Base-by-base conservation (phyloP, 2,797 vertebrate genomes). In the Fundulus diaphanus region DNA sequence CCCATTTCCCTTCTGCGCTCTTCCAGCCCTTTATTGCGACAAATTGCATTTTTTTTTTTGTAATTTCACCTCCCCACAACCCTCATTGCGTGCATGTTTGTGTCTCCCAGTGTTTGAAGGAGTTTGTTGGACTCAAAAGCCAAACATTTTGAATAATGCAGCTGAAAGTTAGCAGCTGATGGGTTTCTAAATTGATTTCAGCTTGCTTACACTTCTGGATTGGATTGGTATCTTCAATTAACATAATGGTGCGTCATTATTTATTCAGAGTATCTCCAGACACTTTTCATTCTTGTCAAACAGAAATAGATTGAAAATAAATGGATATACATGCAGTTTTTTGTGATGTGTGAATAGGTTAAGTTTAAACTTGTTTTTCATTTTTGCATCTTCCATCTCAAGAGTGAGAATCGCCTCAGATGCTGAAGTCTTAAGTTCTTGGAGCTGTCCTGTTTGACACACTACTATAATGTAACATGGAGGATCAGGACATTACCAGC, bases 1-100 rank as follows among this genome's bases (percentile, higher is more conserved):
- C 91, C 92, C 85, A 87, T 94, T 83, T 90, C 80, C 86, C 86
- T 92, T 88, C 93, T 90, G 91, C 86, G 85, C 92, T 93, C 81
- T 65, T 90, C 88, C 85, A 48, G 94, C 90, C 91, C 52, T 87
- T 90, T 87, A 83, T 94, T 88, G 82, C 86, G 87, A 83, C 87
- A 90, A 92, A 93, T 91, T 82, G 81, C 74, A 3, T 80, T 85
- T 82, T 54, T 80, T 83, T 84, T 68, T 80, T 74, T 51, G 46
- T 74, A 68, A 82, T 85, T 84, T 89, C 81, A 71, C 78, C 77
- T 79, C 81, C 71, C n/a, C 40, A 37, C 76, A 82, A 65, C 84
- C 80, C 29, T 48, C 2, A 6, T 72, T 18, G 70, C 35, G 6
- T 61, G 69, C 78, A 37, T 40, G 15, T 72, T 40, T 70, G 70